Evolutionary conservation across 2,888 invertebrate species (phyloP), one percentile per base, ranked within the genome.

Genomic region (Platycheirus rosarum): DNA sequence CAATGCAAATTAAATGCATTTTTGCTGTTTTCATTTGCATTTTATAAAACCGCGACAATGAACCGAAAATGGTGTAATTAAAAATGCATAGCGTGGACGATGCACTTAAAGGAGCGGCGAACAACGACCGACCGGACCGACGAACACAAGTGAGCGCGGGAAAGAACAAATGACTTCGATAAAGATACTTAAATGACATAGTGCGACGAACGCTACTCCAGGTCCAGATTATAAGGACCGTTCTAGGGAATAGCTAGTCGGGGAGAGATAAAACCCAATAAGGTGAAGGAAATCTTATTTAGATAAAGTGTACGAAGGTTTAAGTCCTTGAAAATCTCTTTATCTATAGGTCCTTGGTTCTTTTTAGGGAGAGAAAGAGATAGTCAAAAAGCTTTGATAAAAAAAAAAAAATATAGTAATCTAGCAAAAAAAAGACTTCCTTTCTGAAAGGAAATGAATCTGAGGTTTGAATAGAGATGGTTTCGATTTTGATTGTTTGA

Each of bases 1-100:
- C 85, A 86, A 87, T 87, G 87, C 86, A 86, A 87, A 86, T 86
- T 86, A 87, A 87, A 87, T 86, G 87, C 85, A 87, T 87, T 87
- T 87, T 84, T 86, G 80, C 82, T 85, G 86, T 86, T 85, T 86
- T 86, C 85, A 86, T 86, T 87, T 87, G 86, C 86, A 86, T 86
- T 85, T 82, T 66, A n/a, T n/a, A 62, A 85, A 84, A 75, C 80
- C 78, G 80, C 76, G 65, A 73, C 68, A 69, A 65, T 57, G 66
- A 71, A 69, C 71, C 71, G 62, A 76, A 82, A 82, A 82, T 71
- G 75, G 75, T 76, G 80, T 82, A 76, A 82, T 82, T 82, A 82
- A 82, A 82, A 76, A 82, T 82, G 65, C 76, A 82, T 82, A 60
- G 76, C 76, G 23, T 71, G 66, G 80, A 76, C 76, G 62, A 55